Conservation (phyloP, 2,888 invertebrate species). For the Volucella inflata region DNA sequence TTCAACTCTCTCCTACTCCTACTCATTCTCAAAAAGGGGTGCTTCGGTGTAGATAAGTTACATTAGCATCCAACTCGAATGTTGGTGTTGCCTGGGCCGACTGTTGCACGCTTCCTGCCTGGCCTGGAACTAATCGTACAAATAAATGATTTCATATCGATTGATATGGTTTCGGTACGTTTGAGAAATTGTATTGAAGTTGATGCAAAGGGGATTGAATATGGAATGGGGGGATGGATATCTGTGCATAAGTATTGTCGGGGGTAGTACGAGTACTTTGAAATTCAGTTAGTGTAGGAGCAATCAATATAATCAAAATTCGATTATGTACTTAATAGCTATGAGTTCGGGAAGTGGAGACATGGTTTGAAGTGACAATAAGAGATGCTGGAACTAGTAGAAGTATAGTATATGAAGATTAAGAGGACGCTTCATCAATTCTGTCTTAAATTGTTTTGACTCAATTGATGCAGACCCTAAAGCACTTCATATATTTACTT, state of each 20-base stretch:
- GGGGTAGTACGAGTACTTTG: background rate
- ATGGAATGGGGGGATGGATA: background rate
- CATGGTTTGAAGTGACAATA: no score
- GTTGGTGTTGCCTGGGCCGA: constrained; percentile 9
- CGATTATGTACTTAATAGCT: constrained; percentile 8
- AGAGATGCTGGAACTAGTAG: no score
- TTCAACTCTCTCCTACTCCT: no score
- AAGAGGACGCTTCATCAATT: no score
- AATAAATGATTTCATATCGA: constrained; percentile 62
- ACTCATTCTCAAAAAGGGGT: background rate
- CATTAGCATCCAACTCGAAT: constrained; percentile 33
- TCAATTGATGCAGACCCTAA: no score
- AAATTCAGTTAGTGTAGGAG: constrained; percentile 44
- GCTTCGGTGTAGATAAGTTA: constrained; percentile 45
- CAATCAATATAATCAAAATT: constrained; percentile 45
- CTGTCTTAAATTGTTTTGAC: no score
- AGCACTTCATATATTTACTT: no score
- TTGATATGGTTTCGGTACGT: constrained; percentile 52
- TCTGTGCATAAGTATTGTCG: background rate
- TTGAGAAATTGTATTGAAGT: constrained; percentile 21
- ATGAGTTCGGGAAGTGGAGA: background rate
- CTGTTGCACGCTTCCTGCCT: constrained; percentile 49
- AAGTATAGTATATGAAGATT: no score
- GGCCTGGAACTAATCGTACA: constrained; percentile 46
- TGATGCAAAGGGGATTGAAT: background rate